A percentile compares a stretch with the other conserved stretches of the same genome.
Conservation (phyloP, 2,113 vertebrate species). For the Lycaon pictus region DNA sequence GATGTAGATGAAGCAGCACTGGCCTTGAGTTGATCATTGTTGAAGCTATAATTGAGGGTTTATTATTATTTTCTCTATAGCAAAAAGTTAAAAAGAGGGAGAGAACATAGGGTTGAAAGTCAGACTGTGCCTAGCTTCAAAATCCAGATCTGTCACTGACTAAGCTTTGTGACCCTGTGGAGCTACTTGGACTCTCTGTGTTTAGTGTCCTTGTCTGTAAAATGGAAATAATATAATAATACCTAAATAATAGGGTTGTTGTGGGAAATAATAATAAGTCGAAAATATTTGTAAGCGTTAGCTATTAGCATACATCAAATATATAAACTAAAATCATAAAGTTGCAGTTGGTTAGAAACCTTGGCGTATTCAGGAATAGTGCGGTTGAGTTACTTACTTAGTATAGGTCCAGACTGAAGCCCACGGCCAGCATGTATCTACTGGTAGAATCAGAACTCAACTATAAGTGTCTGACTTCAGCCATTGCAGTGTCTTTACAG, state of each 20-base stretch:
- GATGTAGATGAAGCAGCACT: background rate
- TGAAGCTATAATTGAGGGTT: background rate
- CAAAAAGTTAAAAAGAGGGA: background rate
- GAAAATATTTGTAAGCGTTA: background rate
- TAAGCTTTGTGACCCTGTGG: background rate
- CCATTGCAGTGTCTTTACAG: background rate
- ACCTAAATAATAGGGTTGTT: background rate
- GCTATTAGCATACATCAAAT: background rate
- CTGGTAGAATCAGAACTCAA: background rate
- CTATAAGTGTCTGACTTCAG: background rate
- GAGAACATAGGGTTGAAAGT: background rate
- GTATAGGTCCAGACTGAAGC: background rate
- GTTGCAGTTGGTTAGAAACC: background rate
- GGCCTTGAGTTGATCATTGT: background rate
- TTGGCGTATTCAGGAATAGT: background rate
- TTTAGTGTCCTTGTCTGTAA: background rate
- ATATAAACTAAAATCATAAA: background rate
- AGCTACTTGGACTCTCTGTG: background rate
- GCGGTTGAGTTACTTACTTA: background rate
- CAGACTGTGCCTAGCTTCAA: background rate
- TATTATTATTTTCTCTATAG: background rate
- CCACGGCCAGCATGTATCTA: background rate
- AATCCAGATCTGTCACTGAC: background rate
- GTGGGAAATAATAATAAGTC: background rate
- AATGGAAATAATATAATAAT: background rate